These are phyloP conservation scores for Cynaeus angustus DNA, from an alignment of 2,888 invertebrate species.

Conservation along the genomic window DNA sequence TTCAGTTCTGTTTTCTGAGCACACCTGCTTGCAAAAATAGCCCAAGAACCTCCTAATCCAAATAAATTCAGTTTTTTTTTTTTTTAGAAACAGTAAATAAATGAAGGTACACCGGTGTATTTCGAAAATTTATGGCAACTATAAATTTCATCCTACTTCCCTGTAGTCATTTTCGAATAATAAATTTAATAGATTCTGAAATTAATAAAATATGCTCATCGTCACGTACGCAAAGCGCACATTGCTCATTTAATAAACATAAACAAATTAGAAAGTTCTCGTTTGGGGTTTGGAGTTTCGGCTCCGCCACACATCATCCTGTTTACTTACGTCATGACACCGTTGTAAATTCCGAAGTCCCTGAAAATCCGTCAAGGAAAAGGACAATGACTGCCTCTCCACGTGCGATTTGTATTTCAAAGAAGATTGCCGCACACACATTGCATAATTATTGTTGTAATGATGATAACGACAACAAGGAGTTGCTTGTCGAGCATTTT, in stretches of 20 bases:
- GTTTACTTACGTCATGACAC: constrained; percentile 3
- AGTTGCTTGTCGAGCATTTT: constrained; percentile 33
- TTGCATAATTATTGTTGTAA: constrained; percentile 46
- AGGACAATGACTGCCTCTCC: constrained; percentile 46
- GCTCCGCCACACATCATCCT: constrained; percentile 9
- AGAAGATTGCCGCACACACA: constrained; percentile 40
- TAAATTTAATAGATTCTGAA: background rate
- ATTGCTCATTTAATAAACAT: constrained; percentile 19
- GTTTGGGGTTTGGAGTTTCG: constrained; percentile 1
- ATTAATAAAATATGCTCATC: background rate
- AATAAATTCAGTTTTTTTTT: too few relatives aligned
- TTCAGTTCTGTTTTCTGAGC: too few relatives aligned
- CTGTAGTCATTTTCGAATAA: background rate
- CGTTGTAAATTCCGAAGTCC: background rate
- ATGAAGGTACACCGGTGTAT: too few relatives aligned
- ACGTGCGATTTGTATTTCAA: constrained; percentile 44
- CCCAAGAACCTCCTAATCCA: too few relatives aligned
- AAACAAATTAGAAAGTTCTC: constrained; percentile 21
- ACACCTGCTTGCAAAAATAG: too few relatives aligned
- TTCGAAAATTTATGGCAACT: too few relatives aligned
- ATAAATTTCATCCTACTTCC: background rate
- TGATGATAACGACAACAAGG: constrained; percentile 36
- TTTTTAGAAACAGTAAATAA: too few relatives aligned
- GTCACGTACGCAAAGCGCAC: constrained; percentile 14
- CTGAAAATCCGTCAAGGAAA: constrained; percentile 2